Evolutionary conservation across 2,888 invertebrate species (phyloP).

Genomic region (Hylaea fasciaria): DNA sequence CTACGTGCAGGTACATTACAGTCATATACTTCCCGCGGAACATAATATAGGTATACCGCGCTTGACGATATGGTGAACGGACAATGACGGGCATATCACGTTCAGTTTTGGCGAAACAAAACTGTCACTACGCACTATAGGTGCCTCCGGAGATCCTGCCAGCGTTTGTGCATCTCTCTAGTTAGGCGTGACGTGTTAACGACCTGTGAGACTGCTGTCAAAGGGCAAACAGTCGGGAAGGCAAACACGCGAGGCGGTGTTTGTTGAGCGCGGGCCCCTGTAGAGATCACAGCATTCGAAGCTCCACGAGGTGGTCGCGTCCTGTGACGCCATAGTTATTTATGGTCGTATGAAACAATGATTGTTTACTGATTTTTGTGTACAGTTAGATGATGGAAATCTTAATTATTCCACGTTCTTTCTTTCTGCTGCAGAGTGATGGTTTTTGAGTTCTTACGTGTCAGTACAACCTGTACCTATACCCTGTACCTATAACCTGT

Average conservation of each 20-base stretch:
- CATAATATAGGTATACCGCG: too few relatives aligned
- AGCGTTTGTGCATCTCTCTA: slow-evolving; percentile 46
- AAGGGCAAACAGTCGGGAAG: slow-evolving; percentile 75
- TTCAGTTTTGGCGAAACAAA: too few relatives aligned
- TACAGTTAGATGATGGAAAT: not conserved
- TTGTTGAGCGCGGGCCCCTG: slow-evolving; percentile 67
- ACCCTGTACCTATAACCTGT: too few relatives aligned
- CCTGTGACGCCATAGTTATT: slow-evolving; percentile 37
- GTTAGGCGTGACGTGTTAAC: slow-evolving; percentile 80
- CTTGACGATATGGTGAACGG: too few relatives aligned
- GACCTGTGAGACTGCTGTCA: slow-evolving; percentile 84
- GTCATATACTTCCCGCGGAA: too few relatives aligned
- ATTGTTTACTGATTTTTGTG: slow-evolving; percentile 20
- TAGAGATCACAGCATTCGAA: slow-evolving; percentile 53
- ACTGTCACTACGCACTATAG: too few relatives aligned
- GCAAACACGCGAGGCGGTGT: slow-evolving; percentile 67
- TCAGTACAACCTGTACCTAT: too few relatives aligned
- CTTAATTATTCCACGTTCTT: not conserved
- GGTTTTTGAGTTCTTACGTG: not conserved
- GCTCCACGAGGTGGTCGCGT: slow-evolving; percentile 65
- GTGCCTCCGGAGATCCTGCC: too few relatives aligned
- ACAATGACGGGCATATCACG: too few relatives aligned
- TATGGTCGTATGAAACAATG: slow-evolving; percentile 35
- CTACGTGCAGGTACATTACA: too few relatives aligned
- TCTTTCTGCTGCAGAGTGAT: not conserved